Conservation (phyloP, 2,888 invertebrate genomes). For the Iphiclides podalirius region DNA sequence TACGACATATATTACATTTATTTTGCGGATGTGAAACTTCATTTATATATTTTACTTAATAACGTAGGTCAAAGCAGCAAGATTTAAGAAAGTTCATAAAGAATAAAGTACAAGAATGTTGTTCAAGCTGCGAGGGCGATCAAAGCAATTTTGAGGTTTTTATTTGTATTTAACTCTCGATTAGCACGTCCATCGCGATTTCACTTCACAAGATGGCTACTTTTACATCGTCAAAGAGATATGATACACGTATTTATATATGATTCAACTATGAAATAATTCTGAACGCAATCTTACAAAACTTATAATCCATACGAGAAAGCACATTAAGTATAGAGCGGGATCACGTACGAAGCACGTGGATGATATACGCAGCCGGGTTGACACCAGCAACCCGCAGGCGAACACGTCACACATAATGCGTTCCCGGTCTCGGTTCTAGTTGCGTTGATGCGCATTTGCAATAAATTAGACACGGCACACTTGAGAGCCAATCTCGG, state of each 20-base stretch:
- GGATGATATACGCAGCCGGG: slow-evolving; percentile 45
- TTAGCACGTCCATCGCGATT: slow-evolving; percentile 2
- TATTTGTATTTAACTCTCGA: slow-evolving; percentile 2
- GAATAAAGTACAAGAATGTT: slow-evolving; percentile 5
- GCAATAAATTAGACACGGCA: slow-evolving; percentile 68
- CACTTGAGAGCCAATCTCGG: slow-evolving; percentile 59
- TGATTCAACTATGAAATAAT: not conserved
- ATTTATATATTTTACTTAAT: no score
- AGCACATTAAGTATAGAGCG: slow-evolving; percentile 1
- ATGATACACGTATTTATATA: not conserved
- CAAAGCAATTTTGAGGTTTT: slow-evolving; percentile 9
- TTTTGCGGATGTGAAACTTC: no score
- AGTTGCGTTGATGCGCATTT: slow-evolving; percentile 49
- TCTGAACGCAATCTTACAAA: not conserved
- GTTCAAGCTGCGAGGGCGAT: slow-evolving; percentile 3
- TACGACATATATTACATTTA: no score
- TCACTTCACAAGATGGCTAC: not conserved
- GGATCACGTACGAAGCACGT: slow-evolving; percentile 5
- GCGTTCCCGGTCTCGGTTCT: slow-evolving; percentile 13
- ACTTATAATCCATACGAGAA: no score
- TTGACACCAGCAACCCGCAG: slow-evolving; percentile 50
- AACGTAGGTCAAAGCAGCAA: not conserved
- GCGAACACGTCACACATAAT: slow-evolving; percentile 27
- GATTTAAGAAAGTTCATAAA: not conserved
- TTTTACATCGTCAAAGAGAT: not conserved